Evolutionary conservation across 2,797 vertebrate genomes (phyloP).

Genomic region (Centroberyx gerrardi): DNA sequence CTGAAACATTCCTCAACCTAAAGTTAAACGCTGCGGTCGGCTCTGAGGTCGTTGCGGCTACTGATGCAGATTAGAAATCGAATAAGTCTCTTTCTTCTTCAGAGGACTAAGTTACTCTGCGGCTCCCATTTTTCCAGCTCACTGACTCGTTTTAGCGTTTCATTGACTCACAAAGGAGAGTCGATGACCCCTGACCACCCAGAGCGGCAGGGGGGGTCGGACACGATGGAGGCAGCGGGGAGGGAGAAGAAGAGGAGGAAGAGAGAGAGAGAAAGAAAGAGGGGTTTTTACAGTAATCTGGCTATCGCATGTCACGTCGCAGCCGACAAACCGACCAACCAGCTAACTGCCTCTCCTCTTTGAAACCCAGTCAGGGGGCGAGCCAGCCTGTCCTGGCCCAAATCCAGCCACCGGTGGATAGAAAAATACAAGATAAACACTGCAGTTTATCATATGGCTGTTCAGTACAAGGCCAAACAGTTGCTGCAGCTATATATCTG

Average conservation of each 20-base stretch:
- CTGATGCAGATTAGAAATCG: slow-evolving; percentile 38
- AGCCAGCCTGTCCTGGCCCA: background rate
- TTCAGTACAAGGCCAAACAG: background rate
- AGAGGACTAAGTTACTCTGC: slow-evolving; percentile 39
- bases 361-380: slow-evolving; percentile 4
- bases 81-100: slow-evolving; percentile 39
- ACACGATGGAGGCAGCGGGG: slow-evolving; percentile 9
- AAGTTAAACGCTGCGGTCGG: background rate
- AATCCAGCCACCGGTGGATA: background rate
- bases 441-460: background rate
- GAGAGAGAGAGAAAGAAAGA: background rate
- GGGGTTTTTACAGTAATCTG: slow-evolving; percentile 16
- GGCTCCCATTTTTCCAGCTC: slow-evolving; percentile 65
- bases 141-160: slow-evolving; percentile 55
- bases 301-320: background rate
- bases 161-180: slow-evolving; percentile 38
- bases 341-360: background rate
- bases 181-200: slow-evolving; percentile 62
- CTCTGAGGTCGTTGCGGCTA: slow-evolving; percentile 30
- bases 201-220: slow-evolving; percentile 21
- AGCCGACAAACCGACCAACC: background rate
- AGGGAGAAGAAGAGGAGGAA: slow-evolving; percentile 7
- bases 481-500: background rate
- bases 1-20: background rate
- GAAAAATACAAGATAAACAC: background rate